Conservation (phyloP, 2,113 vertebrate species). For the Antennarius striatus region DNA sequence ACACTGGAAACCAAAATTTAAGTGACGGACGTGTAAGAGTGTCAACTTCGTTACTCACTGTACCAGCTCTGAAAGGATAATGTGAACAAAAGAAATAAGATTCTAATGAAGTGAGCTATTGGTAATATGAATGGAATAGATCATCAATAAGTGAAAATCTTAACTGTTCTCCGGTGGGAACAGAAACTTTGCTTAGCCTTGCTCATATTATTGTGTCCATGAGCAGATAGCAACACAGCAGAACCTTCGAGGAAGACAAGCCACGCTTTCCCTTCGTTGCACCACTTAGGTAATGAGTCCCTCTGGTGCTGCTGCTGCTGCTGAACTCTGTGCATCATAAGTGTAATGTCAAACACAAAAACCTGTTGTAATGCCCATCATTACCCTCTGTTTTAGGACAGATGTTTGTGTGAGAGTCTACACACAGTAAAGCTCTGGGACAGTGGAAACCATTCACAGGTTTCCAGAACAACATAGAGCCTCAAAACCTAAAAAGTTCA, state of each 20-base stretch:
- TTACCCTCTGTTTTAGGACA: conserved; percentile 53
- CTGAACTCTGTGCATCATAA: conserved; percentile 57
- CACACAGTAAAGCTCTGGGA: conserved; percentile 48
- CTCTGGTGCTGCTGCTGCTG: conserved; percentile 27
- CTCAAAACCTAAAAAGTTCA: conserved; percentile 27
- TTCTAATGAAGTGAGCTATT: conserved; percentile 18
- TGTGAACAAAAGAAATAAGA: conserved; percentile 13
- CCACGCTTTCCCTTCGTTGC: conserved; percentile 10
- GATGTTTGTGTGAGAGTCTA: conserved; percentile 25
- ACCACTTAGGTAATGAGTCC: conserved; percentile 55
- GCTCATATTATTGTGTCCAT: conserved; percentile 12
- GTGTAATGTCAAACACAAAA: conserved; percentile 39
- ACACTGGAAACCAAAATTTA: conserved; percentile 26
- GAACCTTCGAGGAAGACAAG: conserved; percentile 40
- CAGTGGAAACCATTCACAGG: conserved; percentile 18
- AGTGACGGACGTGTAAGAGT: conserved; percentile 29
- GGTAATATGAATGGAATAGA: conserved; percentile 8
- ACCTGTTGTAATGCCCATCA: conserved; percentile 44
- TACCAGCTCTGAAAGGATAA: conserved; percentile 34
- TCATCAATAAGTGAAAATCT: conserved; percentile 15
- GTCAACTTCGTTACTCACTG: conserved; percentile 19
- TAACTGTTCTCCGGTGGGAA: conserved; percentile 21
- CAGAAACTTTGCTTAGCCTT: conserved; percentile 25
- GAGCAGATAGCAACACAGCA: conserved; percentile 18
- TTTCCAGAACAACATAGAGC: conserved; percentile 23